Evolutionary conservation across 2,797 vertebrate genomes (phyloP).

Genomic region (Enteromius radiatus): DNA sequence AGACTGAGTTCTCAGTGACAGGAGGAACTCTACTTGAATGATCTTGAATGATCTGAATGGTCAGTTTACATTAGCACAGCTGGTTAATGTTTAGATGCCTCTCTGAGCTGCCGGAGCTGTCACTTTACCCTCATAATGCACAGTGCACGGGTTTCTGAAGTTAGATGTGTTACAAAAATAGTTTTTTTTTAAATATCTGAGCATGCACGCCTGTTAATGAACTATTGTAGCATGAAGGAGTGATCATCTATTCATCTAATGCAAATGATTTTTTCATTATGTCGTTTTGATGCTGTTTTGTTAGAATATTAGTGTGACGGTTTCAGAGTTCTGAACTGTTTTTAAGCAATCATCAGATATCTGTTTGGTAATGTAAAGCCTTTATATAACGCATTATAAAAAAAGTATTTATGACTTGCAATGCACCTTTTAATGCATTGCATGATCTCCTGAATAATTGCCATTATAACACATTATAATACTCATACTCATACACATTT

Average conservation of each 20-base stretch:
- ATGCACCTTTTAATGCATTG: neutral
- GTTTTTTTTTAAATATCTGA: neutral
- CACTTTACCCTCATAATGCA: neutral
- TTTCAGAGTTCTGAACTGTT: neutral
- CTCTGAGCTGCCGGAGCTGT: neutral
- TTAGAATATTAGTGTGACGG: neutral
- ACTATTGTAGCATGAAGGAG: neutral
- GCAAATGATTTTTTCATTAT: neutral
- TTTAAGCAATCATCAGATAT: neutral
- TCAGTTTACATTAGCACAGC: neutral
- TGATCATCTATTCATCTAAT: neutral
- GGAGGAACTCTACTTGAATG: neutral
- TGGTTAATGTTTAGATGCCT: slow-evolving; percentile 16
- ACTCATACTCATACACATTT: neutral
- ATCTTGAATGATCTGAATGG: neutral
- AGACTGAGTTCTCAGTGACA: neutral
- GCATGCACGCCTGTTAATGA: neutral
- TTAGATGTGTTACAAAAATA: neutral
- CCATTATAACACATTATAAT: neutral
- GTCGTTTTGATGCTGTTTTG: neutral
- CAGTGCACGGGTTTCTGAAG: neutral
- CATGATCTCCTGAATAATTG: neutral
- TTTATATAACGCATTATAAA: neutral
- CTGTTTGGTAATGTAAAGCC: neutral
- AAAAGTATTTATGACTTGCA: neutral